Base-by-base conservation (phyloP, 2,888 invertebrate species). In the Petrolisthes cinctipes region DNA sequence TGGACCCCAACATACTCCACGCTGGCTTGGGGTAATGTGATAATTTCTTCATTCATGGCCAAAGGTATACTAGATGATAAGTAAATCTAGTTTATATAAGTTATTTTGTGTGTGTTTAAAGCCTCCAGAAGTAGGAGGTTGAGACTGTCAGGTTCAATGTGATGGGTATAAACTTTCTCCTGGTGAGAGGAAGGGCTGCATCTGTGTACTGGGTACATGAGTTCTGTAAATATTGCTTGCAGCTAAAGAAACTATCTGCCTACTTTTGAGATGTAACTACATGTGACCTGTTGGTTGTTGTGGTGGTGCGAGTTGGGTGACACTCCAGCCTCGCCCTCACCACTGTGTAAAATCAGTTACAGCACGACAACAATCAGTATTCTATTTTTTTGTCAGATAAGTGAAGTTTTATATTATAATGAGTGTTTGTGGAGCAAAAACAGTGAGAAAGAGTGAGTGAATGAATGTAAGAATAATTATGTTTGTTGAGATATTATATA, bases 181-280 rank as follows among this genome's bases (percentile, higher is more conserved):
- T 7, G 11, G n/a, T 75, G 53, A 61, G 75, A 78, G 84, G 76
- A 84, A 85, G 85, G 56, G 85, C 66, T 79, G 85, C 85, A 51
- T 85, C 17, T 85, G 66, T 85, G 85, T 85, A 85, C 85, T 85
- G 68, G 71, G 85, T 85, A 85, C 85, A 75, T 75, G 79, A 78
- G 78, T 85, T 85, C 85, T 85, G 85, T 85, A 85, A 73, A 85
- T 85, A 85, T 79, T 68, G 79, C 79, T 79, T 85, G 79, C 79
- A 78, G 84, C 84, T 76, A 76, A 84, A 76, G 78, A 84, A 68
- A 56, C 17, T 23, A 61, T 75, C 57, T 61, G 14, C 9, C 61
- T 76, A 76, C 76, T 84, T 84, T 84, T 84, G 84, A 84, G 75
- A 84, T 79, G 85, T 85, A 85, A 85, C 85, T 85, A 85, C 85